These are phyloP conservation scores for Macrochelys suwanniensis DNA, from an alignment of 2,797 vertebrate genomes.

Conservation along the genomic window DNA sequence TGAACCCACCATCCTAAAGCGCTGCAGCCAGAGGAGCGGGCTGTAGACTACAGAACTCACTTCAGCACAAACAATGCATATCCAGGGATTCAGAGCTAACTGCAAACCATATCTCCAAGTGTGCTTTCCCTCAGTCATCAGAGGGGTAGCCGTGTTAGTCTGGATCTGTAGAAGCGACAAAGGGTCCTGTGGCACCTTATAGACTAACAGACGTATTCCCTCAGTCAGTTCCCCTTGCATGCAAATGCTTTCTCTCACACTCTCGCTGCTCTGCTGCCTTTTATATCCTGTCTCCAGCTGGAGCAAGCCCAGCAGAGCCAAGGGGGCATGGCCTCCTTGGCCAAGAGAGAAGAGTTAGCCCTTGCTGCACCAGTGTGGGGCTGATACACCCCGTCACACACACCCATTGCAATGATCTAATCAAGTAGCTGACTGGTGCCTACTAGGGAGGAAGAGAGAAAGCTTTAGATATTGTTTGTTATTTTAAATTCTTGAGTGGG, in stretches of 20 bases:
- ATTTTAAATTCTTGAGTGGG: constrained; percentile 34
- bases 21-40: neutral
- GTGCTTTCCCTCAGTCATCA: neutral
- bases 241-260: neutral
- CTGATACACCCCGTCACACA: neutral
- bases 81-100: neutral
- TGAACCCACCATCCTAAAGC: neutral
- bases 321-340: no score
- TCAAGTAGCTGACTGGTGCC: constrained; percentile 42
- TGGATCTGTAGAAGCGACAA: no score
- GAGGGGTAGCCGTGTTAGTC: no score
- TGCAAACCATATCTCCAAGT: neutral
- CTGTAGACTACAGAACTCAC: neutral
- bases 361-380: no score
- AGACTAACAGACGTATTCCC: no score
- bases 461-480: constrained; percentile 19
- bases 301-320: no score
- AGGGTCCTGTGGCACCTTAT: no score
- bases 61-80: fast-evolving
- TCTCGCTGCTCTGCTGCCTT: no score
- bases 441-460: neutral
- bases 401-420: neutral
- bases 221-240: neutral
- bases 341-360: no score
- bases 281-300: no score